phyloP scores from a whole-genome alignment of 2,797 vertebrate species.

The Mormyrops attenuatus region DNA sequence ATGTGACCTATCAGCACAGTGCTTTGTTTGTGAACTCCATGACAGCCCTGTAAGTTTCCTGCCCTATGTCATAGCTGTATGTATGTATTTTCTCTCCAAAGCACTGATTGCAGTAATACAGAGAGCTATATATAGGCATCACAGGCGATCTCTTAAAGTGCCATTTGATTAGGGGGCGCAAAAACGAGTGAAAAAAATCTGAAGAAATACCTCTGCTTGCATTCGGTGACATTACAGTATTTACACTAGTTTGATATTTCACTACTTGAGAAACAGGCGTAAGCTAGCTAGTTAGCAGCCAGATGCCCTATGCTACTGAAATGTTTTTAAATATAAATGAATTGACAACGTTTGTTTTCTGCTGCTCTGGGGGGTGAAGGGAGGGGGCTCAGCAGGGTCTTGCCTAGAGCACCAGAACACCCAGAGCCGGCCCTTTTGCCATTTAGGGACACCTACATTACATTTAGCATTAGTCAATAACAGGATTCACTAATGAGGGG shows the following conservation, averaged over 20 bases:
- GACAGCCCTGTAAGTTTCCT: not conserved
- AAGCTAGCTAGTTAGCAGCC: not conserved
- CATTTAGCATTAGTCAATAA: not conserved
- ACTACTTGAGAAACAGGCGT: not conserved
- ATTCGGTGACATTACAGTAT: not conserved
- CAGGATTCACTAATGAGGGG: not conserved
- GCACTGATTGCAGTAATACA: not conserved
- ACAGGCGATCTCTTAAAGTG: not conserved
- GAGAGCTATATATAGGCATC: not conserved
- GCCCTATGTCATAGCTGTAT: not conserved
- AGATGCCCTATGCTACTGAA: not conserved
- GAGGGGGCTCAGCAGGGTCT: not conserved
- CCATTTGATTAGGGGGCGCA: not conserved
- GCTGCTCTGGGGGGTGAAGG: not conserved
- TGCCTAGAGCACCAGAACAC: not conserved
- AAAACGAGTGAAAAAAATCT: not conserved
- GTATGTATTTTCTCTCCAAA: not conserved
- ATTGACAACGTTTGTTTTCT: not conserved
- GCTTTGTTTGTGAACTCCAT: not conserved
- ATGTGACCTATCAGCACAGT: not conserved
- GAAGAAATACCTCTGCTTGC: not conserved
- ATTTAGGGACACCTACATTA: not conserved
- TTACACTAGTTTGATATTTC: not conserved
- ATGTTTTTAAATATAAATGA: not conserved
- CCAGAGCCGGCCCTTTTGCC: not conserved